Percentiles rank a stretch among this genome's conserved stretches.
Evolutionary conservation across 1,140 invertebrate species (phyloP).

Genomic region (Habropoda laboriosa): DNA sequence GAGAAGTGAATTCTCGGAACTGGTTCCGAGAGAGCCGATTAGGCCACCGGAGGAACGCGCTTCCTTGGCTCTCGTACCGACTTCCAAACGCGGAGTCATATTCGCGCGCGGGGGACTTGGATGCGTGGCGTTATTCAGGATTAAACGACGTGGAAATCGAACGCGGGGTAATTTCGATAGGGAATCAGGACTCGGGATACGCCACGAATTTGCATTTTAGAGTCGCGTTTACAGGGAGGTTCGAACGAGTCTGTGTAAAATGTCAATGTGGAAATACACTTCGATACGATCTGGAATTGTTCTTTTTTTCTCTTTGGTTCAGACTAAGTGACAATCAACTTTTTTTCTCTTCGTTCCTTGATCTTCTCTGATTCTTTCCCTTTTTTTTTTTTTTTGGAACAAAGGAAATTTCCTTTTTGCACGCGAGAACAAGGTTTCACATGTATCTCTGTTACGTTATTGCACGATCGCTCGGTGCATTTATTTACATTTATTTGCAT

Average conservation of each 20-base stretch:
- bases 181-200: too few species aligned
- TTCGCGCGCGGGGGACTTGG: background rate
- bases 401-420: too few species aligned
- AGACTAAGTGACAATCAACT: too few species aligned
- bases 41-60: conserved; percentile 18
- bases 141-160: background rate
- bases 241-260: too few species aligned
- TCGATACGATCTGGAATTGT: background rate
- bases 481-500: background rate
- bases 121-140: background rate
- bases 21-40: conserved; percentile 26
- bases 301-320: too few species aligned
- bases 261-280: too few species aligned
- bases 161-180: background rate
- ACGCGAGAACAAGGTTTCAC: too few species aligned
- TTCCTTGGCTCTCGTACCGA: background rate
- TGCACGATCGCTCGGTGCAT: background rate
- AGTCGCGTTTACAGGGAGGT: too few species aligned
- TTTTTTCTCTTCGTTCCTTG: too few species aligned
- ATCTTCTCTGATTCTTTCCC: too few species aligned
- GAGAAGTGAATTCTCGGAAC: conserved; percentile 21
- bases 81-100: conserved; percentile 13
- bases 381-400: background rate
- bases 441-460: background rate
- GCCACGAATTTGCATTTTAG: conserved; percentile 6